Conservation (phyloP, 1,140 invertebrate species). For the Drosophila bocki region DNA sequence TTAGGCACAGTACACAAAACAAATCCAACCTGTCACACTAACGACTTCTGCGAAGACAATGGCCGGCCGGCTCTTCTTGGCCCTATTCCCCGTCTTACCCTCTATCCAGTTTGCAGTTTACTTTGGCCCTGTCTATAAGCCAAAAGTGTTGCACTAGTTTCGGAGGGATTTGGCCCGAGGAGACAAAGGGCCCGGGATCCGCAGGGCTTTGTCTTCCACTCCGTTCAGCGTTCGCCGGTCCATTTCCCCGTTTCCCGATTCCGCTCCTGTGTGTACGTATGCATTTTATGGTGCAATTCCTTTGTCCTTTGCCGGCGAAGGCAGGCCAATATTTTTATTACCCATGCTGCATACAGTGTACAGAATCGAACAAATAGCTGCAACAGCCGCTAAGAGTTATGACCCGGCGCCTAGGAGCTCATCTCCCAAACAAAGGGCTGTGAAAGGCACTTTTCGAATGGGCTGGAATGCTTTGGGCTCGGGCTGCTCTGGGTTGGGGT, state of each 20-base stretch:
- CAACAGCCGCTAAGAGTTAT: conserved; percentile 73
- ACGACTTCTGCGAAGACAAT: conserved; percentile 85
- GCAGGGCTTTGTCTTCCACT: conserved; percentile 57
- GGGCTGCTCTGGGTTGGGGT: conserved; percentile 10
- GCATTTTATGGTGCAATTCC: conserved; percentile 81
- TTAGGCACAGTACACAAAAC: conserved; percentile 79
- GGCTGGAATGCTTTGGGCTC: conserved; percentile 9
- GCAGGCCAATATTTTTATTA: conserved; percentile 83
- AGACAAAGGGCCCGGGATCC: conserved; percentile 61
- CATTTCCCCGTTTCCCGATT: conserved; percentile 42
- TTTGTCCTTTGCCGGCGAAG: conserved; percentile 71
- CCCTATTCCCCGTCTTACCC: neutral
- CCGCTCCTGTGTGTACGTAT: conserved; percentile 44
- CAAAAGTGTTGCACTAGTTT: conserved; percentile 84
- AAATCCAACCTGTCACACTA: conserved; percentile 84
- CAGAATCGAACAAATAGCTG: conserved; percentile 68
- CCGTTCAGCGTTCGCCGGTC: conserved; percentile 8
- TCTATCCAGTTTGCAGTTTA: conserved; percentile 24
- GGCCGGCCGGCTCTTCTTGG: conserved; percentile 25
- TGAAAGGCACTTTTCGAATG: conserved; percentile 65
- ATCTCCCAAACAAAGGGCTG: conserved; percentile 55
- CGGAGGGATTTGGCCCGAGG: conserved; percentile 43
- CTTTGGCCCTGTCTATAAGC: conserved; percentile 69
- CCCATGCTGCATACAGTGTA: conserved; percentile 46
- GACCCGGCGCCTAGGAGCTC: conserved; percentile 75